phyloP scores from a whole-genome alignment of 2,797 vertebrate genomes.

The Anniella stebbinsi region DNA sequence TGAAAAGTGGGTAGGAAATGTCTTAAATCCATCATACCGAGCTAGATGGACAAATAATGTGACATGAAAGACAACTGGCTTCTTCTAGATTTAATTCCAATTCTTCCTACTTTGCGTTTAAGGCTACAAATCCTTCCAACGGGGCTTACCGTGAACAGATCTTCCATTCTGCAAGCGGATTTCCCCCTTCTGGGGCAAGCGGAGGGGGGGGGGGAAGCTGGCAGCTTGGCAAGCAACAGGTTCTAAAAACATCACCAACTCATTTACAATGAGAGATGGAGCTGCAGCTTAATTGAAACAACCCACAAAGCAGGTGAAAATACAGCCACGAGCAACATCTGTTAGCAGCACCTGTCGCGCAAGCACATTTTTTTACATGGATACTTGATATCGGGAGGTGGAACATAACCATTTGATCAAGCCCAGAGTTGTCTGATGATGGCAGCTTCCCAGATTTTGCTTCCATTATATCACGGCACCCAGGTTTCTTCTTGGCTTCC shows the following conservation, averaged over 20 bases:
- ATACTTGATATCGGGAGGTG: constrained; percentile 63
- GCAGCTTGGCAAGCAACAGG: no score
- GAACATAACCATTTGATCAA: constrained; percentile 38
- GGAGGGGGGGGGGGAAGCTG: no score
- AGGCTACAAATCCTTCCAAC: no score
- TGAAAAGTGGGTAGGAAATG: no score
- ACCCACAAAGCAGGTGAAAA: constrained; percentile 50
- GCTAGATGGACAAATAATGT: no score
- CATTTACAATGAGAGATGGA: constrained; percentile 51
- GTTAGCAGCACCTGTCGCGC: constrained; percentile 63
- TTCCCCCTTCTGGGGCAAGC: background rate
- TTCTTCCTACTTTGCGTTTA: no score
- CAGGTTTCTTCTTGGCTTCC: background rate
- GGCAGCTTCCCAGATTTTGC: constrained; percentile 68
- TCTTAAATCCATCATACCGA: no score
- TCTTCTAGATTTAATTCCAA: no score
- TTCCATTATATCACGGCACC: constrained; percentile 36
- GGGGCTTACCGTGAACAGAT: no score
- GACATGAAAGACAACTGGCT: no score
- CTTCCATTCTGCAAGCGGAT: background rate
- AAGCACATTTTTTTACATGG: constrained; percentile 48
- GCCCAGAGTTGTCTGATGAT: constrained; percentile 67
- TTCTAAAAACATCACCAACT: constrained; percentile 38
- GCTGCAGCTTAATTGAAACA: constrained; percentile 12
- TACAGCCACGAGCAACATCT: constrained; percentile 72